Evolutionary conservation across 64 coral and sea anemone genomes (phyloP), one percentile per base, ranked within the genome.

Genomic region (Porites australiensis): DNA sequence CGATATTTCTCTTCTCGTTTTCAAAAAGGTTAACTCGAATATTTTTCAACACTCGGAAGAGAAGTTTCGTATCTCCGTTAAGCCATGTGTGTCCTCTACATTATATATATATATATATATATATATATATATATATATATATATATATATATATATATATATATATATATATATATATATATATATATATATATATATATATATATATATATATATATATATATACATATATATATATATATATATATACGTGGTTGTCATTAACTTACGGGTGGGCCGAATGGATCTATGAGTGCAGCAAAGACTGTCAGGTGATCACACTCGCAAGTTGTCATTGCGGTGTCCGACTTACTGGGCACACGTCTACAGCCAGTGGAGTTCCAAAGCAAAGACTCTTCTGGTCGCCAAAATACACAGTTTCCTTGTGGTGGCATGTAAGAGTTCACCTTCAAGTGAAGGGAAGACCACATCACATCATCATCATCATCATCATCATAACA

Each of bases 221-320:
- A 57, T 14, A 10, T 47, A 68, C 12, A 13, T 11, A 45, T 64
- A 57, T 14, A 10, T 47, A 68, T 37, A 13, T 11, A 45, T 14
- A 10, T 47, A 68, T 37, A 13, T 11, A 45, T 64, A 57, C 54
- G 54, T 7, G 7, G 12, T 57, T 57, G 7, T 57, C 7, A 9
- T 57, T 57, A 57, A 71, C 49, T 89, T 89, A 89, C 87, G 9
- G 22, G n/a, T 89, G 68, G 48, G 6, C 37, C 70, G 64, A 60
- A 20, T 61, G 87, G 87, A 77, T 89, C 87, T 54, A 89, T 89
- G 20, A 89, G 68, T 11, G 54, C 54, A 5, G 87, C 50, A 76
- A 89, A 89, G 12, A 77, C 19, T 7, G 87, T 89, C 20, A 89
- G 70, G 68, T 89, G 87, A 14, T 73, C 50, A 54, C 87, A 89